phyloP scores from a whole-genome alignment of 2,888 invertebrate genomes.

The Lasioglossum villosulum region DNA sequence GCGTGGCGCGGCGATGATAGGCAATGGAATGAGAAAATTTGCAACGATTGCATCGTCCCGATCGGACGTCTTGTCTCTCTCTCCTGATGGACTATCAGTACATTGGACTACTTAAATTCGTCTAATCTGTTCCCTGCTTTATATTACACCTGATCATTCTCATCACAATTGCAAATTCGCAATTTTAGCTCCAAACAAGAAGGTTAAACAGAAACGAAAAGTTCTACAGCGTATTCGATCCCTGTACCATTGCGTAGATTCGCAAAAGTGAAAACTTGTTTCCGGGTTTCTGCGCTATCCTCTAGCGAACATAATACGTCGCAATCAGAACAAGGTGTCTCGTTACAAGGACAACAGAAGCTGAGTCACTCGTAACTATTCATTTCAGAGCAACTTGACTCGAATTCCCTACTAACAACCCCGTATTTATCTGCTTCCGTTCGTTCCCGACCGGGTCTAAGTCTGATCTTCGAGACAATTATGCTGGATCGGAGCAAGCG shows the following conservation, averaged over 20 bases:
- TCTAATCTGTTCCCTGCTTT: too few relatives aligned
- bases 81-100: too few relatives aligned
- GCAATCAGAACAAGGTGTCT: not conserved
- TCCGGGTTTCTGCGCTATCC: not conserved
- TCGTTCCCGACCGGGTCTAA: not conserved
- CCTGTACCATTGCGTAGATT: not conserved
- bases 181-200: too few relatives aligned
- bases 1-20: too few relatives aligned
- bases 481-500: slow-evolving; percentile 2
- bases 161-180: too few relatives aligned
- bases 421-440: slow-evolving; percentile 9
- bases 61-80: too few relatives aligned
- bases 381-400: not conserved
- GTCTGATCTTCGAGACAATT: slow-evolving; percentile 24
- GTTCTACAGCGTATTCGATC: too few relatives aligned
- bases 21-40: too few relatives aligned
- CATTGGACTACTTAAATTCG: too few relatives aligned
- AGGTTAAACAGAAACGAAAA: too few relatives aligned
- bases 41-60: too few relatives aligned
- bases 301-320: not conserved
- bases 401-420: not conserved
- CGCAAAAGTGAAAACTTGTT: not conserved
- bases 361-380: not conserved
- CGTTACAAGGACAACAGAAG: slow-evolving; percentile 1
- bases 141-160: too few relatives aligned